Conservation (phyloP, 2,797 vertebrate genomes). For the Rhincodon typus region DNA sequence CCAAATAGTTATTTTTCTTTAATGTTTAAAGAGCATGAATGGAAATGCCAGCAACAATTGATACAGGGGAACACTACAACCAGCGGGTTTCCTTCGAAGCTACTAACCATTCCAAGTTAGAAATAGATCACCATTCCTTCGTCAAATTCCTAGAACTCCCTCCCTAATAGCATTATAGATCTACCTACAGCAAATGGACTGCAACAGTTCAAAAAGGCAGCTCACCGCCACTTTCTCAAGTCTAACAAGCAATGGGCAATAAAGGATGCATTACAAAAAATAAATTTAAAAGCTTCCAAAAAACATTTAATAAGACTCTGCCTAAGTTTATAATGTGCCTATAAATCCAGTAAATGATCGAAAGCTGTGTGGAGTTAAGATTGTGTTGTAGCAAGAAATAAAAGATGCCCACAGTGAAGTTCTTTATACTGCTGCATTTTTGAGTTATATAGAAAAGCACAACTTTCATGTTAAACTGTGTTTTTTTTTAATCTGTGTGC, state of each 20-base stretch:
- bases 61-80: no score
- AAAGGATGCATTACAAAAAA: no score
- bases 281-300: no score
- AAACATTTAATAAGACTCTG: not conserved
- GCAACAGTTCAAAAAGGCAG: no score
- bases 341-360: not conserved
- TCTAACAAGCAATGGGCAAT: no score
- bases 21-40: not conserved
- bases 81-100: no score
- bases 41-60: not conserved
- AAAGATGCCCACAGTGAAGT: not conserved
- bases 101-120: no score
- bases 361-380: not conserved
- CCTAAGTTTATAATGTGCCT: not conserved
- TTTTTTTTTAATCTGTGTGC: not conserved
- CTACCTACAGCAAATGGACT: no score
- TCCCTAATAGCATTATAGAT: no score
- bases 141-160: no score
- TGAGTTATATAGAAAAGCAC: not conserved
- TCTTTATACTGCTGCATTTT: not conserved
- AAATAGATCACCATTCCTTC: no score
- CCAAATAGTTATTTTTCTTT: not conserved
- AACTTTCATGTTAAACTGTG: not conserved
- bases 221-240: no score
- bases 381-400: not conserved